Evolutionary conservation across 2,113 vertebrate genomes (phyloP).

Genomic region (Acanthisitta chloris): DNA sequence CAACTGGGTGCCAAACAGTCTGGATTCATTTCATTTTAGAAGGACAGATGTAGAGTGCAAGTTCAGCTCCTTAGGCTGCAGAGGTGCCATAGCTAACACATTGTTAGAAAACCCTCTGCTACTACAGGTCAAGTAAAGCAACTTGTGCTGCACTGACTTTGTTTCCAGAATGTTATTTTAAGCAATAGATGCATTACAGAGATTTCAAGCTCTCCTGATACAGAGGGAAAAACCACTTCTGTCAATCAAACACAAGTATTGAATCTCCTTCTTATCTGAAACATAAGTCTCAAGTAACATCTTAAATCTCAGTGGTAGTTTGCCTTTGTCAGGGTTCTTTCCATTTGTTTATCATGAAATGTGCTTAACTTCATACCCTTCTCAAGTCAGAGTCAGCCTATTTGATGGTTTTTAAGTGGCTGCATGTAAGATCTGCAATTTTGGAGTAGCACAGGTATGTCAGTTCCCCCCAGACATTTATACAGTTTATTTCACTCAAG

Average conservation of each 20-base stretch:
- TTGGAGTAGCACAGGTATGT: neutral
- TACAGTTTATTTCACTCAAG: neutral
- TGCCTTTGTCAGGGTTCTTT: neutral
- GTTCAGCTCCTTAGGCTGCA: neutral
- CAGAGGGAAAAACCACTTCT: neutral
- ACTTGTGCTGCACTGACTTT: neutral
- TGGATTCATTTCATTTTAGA: neutral
- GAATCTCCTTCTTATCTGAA: neutral
- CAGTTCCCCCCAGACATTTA: neutral
- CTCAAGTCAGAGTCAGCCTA: neutral
- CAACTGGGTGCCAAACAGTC: neutral
- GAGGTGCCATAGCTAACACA: neutral
- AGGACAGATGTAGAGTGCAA: neutral
- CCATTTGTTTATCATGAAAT: neutral
- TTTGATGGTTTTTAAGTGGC: neutral
- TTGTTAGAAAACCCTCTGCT: neutral
- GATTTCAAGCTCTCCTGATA: neutral
- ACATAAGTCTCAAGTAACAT: rapidly evolving
- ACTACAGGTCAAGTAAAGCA: neutral
- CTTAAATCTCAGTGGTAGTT: neutral
- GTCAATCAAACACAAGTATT: neutral
- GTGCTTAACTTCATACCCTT: neutral
- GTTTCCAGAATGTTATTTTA: neutral
- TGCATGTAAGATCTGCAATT: neutral
- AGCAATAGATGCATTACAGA: neutral